A percentile compares a stretch with the other conserved stretches of the same genome.
These are phyloP conservation scores for Marisa cornuarietis DNA, from an alignment of 1,140 invertebrate species.

Conservation along the genomic window DNA sequence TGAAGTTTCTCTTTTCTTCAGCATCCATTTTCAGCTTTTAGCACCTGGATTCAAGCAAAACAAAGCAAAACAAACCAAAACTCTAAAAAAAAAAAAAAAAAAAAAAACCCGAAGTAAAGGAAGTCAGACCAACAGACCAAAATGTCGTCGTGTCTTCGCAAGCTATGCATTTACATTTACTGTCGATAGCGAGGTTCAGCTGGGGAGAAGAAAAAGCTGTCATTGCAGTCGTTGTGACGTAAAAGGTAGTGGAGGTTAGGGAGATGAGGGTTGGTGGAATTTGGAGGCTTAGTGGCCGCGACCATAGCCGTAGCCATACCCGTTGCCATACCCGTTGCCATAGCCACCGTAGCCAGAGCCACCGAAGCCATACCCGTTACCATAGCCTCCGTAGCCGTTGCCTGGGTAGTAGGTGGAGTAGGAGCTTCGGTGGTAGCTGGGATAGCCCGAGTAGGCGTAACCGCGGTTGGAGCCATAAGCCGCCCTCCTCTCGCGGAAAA, in stretches of 20 bases:
- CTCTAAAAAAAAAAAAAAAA: too few relatives aligned
- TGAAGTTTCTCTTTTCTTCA: too few relatives aligned
- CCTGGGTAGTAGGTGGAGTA: slow-evolving; percentile 3
- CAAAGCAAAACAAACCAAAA: too few relatives aligned
- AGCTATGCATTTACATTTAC: neutral
- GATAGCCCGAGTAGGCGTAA: neutral
- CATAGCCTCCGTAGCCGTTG: neutral
- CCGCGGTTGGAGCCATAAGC: neutral
- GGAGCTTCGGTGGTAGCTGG: neutral
- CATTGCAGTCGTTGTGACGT: neutral
- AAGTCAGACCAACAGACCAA: too few relatives aligned
- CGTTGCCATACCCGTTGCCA: neutral
- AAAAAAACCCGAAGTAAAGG: too few relatives aligned
- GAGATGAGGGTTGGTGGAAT: too few relatives aligned
- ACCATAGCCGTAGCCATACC: neutral
- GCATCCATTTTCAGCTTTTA: too few relatives aligned
- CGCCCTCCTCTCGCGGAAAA: neutral
- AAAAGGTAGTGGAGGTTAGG: neutral
- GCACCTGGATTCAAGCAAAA: too few relatives aligned
- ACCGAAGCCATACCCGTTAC: neutral
- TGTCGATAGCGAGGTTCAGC: neutral
- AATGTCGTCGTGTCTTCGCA: too few relatives aligned
- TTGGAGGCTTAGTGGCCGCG: neutral
- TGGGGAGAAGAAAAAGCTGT: neutral
- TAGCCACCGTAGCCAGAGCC: neutral